Conservation (phyloP, 2,888 invertebrate genomes). For the Drosophila bunnanda region DNA sequence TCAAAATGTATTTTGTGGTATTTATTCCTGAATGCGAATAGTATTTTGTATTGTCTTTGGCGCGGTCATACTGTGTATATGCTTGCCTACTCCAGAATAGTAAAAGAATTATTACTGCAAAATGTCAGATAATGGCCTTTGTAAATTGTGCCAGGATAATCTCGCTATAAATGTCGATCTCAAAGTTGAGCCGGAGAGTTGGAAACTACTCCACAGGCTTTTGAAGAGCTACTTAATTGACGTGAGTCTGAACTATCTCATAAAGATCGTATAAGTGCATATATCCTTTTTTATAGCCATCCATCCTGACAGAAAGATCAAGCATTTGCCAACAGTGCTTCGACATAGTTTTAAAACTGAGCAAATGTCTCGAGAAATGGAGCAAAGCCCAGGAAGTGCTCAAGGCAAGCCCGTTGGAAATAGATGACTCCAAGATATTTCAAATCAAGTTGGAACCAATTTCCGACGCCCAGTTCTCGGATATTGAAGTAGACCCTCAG, state of each 20-base stretch:
- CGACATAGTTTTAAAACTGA: slow-evolving; percentile 9
- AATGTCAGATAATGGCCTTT: slow-evolving; percentile 14
- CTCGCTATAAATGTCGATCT: slow-evolving; percentile 4
- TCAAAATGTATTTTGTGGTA: not conserved
- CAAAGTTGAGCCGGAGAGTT: slow-evolving; percentile 2
- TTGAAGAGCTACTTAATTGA: slow-evolving; percentile 33
- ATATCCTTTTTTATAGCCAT: not conserved
- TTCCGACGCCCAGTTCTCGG: not conserved
- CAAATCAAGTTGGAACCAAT: slow-evolving; percentile 2
- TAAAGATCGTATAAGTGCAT: not conserved
- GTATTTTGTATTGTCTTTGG: not conserved
- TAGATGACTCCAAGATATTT: slow-evolving; percentile 15
- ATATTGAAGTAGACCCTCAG: not conserved
- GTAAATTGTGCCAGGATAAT: slow-evolving; percentile 24
- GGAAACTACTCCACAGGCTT: slow-evolving; percentile 19
- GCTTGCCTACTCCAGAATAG: not conserved
- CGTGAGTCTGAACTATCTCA: slow-evolving; percentile 3
- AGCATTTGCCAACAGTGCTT: slow-evolving; percentile 28
- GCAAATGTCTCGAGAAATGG: slow-evolving; percentile 18
- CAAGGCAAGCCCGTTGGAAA: slow-evolving; percentile 8
- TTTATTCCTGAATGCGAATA: not conserved
- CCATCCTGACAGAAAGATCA: slow-evolving; percentile 1
- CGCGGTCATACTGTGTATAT: not conserved
- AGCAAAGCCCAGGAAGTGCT: slow-evolving; percentile 12
- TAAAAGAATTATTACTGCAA: not conserved